These are phyloP conservation scores for Psilopogon haemacephalus DNA, from an alignment of 2,113 vertebrate species.

Conservation along the genomic window DNA sequence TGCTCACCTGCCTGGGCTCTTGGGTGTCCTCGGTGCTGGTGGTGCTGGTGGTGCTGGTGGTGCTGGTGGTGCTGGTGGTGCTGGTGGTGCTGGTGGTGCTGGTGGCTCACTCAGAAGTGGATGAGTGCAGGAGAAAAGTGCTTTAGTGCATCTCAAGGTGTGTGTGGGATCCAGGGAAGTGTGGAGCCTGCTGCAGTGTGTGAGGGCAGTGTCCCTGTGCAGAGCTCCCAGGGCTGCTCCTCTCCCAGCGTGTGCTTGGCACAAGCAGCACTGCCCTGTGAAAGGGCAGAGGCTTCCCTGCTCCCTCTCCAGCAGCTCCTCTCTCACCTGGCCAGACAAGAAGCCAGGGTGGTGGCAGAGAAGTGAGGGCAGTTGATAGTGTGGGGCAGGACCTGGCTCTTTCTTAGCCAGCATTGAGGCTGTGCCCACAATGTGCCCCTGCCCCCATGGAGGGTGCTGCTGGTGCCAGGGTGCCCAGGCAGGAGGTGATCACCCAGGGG, in stretches of 20 bases:
- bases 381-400: background rate
- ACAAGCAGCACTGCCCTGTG: background rate
- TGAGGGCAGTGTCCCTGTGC: accelerated
- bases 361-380: accelerated
- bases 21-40: accelerated
- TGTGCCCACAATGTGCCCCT: accelerated
- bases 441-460: background rate
- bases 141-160: background rate
- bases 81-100: accelerated
- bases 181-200: background rate
- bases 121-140: accelerated
- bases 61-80: too few species aligned
- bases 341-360: background rate
- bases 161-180: accelerated
- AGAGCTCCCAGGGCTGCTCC: background rate
- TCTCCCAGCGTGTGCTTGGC: background rate
- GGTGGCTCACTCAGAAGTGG: accelerated
- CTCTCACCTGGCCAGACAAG: background rate
- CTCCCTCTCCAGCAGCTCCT: background rate
- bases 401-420: background rate
- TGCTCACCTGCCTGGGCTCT: accelerated
- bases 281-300: background rate
- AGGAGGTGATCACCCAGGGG: accelerated
- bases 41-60: accelerated
- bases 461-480: background rate